Evolutionary conservation across 2,113 vertebrate genomes (phyloP).

Genomic region (Balaeniceps rex): DNA sequence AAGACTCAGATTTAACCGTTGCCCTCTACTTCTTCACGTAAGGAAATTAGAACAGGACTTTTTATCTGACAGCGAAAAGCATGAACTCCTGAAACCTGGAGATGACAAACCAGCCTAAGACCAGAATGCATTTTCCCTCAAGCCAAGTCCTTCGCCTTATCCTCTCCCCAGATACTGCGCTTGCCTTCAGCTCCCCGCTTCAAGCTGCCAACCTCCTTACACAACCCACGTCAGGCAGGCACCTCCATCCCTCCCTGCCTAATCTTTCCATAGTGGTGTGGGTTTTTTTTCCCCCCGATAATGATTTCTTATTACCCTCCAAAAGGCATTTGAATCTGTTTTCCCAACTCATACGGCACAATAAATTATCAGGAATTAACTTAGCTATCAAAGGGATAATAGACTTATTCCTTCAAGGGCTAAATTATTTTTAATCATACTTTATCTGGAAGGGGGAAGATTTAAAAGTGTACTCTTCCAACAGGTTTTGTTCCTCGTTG

Average conservation of each 20-base stretch:
- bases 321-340: not conserved
- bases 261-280: not conserved
- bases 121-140: not conserved
- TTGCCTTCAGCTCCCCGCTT: not conserved
- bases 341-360: not conserved
- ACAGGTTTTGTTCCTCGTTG: not conserved
- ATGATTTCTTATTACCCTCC: not conserved
- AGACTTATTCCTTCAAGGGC: not conserved
- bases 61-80: not conserved
- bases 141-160: not conserved
- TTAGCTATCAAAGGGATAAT: slow-evolving; percentile 2
- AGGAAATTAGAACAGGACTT: not conserved
- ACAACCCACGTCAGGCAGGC: not conserved
- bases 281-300: not conserved
- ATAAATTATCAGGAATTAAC: not conserved
- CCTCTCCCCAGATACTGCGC: not conserved
- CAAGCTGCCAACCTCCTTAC: not conserved
- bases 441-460: not conserved
- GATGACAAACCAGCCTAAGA: not conserved
- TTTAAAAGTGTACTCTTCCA: not conserved
- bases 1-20: not conserved
- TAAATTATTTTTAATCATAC: not conserved
- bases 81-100: not conserved
- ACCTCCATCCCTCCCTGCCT: not conserved
- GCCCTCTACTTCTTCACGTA: not conserved